phyloP scores from a whole-genome alignment of 2,888 invertebrate genomes.

The Acanthosepion lycidas region DNA sequence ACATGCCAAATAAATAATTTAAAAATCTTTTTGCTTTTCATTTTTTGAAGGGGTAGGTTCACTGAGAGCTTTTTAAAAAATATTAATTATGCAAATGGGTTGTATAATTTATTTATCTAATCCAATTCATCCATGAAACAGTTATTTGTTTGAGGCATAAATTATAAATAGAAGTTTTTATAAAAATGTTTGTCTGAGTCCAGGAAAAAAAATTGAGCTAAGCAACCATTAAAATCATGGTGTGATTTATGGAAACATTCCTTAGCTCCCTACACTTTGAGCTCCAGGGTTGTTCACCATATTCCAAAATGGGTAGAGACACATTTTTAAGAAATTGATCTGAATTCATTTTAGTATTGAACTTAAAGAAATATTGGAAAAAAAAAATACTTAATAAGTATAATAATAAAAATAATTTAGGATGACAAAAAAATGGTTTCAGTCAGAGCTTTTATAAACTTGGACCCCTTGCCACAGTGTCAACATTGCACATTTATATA shows the following conservation, averaged over 20 bases:
- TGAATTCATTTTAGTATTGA: background rate
- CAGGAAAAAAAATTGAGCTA: background rate
- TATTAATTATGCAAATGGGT: background rate
- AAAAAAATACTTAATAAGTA: no score
- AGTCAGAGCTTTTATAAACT: background rate
- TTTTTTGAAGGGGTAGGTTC: background rate
- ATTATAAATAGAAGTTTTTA: background rate
- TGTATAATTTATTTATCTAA: background rate
- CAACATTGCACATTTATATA: background rate
- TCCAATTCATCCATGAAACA: background rate
- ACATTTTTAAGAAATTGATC: background rate
- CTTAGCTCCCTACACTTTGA: background rate
- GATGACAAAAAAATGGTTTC: no score
- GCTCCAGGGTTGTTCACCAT: background rate
- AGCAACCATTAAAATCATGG: background rate
- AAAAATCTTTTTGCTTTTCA: background rate
- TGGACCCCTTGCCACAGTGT: background rate
- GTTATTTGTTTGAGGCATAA: background rate
- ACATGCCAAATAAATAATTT: background rate
- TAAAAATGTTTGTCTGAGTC: background rate
- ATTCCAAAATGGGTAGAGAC: background rate
- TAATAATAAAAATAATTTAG: background rate
- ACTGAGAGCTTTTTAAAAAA: background rate
- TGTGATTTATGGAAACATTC: background rate
- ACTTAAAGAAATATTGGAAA: background rate